phyloP scores from a whole-genome alignment of 1,140 invertebrate species.

The Diuraphis noxia region DNA sequence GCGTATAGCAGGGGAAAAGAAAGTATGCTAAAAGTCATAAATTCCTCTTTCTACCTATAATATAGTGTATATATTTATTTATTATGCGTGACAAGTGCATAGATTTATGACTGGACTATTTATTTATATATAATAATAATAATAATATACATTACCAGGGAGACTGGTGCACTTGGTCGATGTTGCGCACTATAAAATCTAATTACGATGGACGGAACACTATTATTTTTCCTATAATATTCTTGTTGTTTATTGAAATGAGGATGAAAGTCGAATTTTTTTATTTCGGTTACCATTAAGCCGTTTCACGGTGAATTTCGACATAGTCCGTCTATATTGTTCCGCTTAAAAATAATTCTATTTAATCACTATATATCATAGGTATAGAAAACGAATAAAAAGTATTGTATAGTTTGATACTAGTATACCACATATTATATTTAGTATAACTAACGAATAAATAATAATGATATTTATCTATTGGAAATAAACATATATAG shows the following conservation, averaged over 20 bases:
- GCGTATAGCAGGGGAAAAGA: background rate
- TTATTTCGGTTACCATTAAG: background rate
- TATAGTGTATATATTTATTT: background rate
- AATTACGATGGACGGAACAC: background rate
- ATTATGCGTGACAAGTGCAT: slow-evolving; percentile 3
- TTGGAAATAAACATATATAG: background rate
- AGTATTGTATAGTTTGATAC: background rate
- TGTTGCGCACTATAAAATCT: slow-evolving; percentile 10
- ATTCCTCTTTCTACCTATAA: background rate
- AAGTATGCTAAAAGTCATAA: background rate
- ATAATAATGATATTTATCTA: background rate
- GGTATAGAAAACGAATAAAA: background rate
- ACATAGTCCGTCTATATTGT: background rate
- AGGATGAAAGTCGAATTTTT: slow-evolving; percentile 17
- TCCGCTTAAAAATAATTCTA: background rate
- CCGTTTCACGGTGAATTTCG: slow-evolving; percentile 7
- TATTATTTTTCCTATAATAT: background rate
- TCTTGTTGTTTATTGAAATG: slow-evolving; percentile 8
- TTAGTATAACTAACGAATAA: background rate
- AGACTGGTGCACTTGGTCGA: background rate
- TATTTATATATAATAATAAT: background rate
- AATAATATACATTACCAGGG: background rate
- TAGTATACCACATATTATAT: background rate
- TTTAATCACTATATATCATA: slow-evolving; percentile 9
- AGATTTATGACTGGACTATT: background rate